Percentiles rank a stretch among this genome's conserved stretches.
Conservation (phyloP, 2,888 invertebrate genomes). For the Watsonalla cultraria region DNA sequence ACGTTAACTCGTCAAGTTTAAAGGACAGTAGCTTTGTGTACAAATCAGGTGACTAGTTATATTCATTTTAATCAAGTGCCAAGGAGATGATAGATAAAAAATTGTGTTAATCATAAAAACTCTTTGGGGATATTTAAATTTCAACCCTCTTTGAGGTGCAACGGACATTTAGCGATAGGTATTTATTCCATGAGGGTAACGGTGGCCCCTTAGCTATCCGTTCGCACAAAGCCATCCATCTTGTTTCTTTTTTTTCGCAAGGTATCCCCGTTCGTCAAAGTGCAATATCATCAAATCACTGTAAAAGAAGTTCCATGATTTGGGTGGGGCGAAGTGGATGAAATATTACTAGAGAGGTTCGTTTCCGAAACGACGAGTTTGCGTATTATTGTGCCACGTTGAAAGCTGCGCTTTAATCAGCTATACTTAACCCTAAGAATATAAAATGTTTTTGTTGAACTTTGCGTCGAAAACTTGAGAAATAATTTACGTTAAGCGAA, state of each 20-base stretch:
- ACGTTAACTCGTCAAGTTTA: too few relatives aligned
- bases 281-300: constrained; percentile 78
- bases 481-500: too few relatives aligned
- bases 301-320: constrained; percentile 75
- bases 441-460: too few relatives aligned
- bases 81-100: too few relatives aligned
- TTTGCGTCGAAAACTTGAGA: too few relatives aligned
- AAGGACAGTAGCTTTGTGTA: too few relatives aligned
- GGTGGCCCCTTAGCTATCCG: constrained; percentile 27
- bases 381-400: constrained; percentile 18
- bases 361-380: constrained; percentile 49
- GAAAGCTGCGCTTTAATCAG: constrained; percentile 18
- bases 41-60: too few relatives aligned
- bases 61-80: too few relatives aligned
- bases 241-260: constrained; percentile 51
- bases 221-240: constrained; percentile 51
- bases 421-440: too few relatives aligned
- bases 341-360: constrained; percentile 72
- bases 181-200: constrained; percentile 10
- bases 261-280: constrained; percentile 59
- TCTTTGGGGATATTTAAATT: not conserved
- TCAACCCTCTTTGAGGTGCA: constrained; percentile 1
- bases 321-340: constrained; percentile 52
- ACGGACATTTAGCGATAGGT: constrained; percentile 19
- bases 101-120: too few relatives aligned